Base-by-base conservation (phyloP, 2,113 vertebrate genomes). In the Mixornis gularis region DNA sequence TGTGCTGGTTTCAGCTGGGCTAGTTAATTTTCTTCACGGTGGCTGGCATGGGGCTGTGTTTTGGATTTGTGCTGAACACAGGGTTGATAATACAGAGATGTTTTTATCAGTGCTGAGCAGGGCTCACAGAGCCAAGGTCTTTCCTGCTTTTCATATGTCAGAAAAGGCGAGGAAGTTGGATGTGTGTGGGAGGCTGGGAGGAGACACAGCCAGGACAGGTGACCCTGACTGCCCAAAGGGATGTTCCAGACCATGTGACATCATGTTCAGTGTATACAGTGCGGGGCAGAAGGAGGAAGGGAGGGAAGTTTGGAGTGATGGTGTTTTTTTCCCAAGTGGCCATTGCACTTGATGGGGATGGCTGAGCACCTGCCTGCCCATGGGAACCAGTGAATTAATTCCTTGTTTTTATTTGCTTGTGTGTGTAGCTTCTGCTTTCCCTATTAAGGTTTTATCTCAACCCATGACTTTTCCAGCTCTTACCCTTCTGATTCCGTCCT, bases 101-200 rank as follows among this genome's bases (percentile, higher is more conserved):
- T 40, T 81, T 63, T 21, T 26, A 22, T 52, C 2, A 1, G 30
- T 73, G 52, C 29, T 46, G 77, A 60, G 44, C 60, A 25, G 27
- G 38, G 38, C 44, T 80, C 4, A 4, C n/a, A 40, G 85, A 66
- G 52, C 22, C 69, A 40, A 46, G n/a, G n/a, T 16, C 60, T 60
- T 60, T 52, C n/a, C 44, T 40, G n/a, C 9, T 74, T 81, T 40
- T 46, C 7, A 5, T 20, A 7, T 0, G 0, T 68, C 62, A 44
- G 53, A 68, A 43, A 36, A 36, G 46, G 11, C 0, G 1, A 38
- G 53, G n/a, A 59, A 38, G 16, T 11, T 32, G 38, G 24, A 44
- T 16, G 10, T 44, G 38, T n/a, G 3, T 29, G 60, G 52, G 44
- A 59, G 13, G 9, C 0, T 59, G 44, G 32, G 38, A 73, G 24